These are phyloP conservation scores for Bhutanitis thaidina DNA, from an alignment of 2,888 invertebrate species.

Conservation along the genomic window DNA sequence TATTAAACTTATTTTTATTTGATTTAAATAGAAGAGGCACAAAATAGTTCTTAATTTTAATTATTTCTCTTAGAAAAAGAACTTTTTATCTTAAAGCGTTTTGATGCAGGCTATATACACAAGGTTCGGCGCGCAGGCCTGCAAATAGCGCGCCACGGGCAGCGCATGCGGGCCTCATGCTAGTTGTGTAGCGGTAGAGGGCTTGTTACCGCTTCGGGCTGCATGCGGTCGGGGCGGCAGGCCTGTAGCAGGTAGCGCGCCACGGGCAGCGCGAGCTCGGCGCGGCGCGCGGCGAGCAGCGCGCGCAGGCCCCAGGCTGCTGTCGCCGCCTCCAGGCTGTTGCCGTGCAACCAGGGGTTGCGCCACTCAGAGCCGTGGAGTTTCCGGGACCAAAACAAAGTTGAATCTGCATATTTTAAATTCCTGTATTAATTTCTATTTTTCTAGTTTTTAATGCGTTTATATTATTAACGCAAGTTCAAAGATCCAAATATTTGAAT, in stretches of 20 bases:
- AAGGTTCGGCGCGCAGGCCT: slow-evolving; percentile 45
- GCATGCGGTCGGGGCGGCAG: slow-evolving; percentile 47
- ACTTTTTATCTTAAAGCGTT: no score
- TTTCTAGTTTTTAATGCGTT: no score
- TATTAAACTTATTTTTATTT: no score
- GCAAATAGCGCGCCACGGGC: slow-evolving; percentile 57
- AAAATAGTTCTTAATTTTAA: no score
- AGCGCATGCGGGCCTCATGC: slow-evolving; percentile 53
- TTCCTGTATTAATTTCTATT: no score
- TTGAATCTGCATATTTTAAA: slow-evolving; percentile 39
- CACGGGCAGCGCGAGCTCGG: slow-evolving; percentile 58
- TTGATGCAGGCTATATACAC: no score
- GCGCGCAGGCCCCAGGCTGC: slow-evolving; percentile 93
- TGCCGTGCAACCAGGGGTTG: slow-evolving; percentile 65
- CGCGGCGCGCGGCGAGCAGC: slow-evolving; percentile 65
- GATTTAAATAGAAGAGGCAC: no score
- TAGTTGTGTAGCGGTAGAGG: slow-evolving; percentile 32
- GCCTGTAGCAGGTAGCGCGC: slow-evolving; percentile 57
- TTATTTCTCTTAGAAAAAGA: no score
- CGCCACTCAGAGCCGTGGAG: slow-evolving; percentile 56
- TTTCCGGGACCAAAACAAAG: slow-evolving; percentile 63
- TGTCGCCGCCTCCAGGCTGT: slow-evolving; percentile 83
- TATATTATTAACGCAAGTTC: no score
- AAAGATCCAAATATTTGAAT: no score
- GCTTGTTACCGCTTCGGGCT: slow-evolving; percentile 63